These are phyloP conservation scores for Paramisgurnus dabryanus DNA, from an alignment of 2,113 vertebrate genomes.

Conservation along the genomic window DNA sequence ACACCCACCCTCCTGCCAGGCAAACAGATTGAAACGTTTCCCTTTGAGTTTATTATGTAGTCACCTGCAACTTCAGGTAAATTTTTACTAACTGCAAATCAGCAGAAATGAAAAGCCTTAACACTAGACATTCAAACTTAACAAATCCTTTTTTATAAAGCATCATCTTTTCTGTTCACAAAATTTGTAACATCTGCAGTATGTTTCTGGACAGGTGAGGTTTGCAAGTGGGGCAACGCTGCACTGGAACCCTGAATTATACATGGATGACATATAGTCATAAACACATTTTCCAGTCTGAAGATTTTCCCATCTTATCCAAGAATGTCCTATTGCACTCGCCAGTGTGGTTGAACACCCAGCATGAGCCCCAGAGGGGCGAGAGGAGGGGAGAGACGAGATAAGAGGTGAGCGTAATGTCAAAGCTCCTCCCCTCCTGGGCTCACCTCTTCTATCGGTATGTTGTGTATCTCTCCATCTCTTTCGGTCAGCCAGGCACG, in stretches of 20 bases:
- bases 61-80: not conserved
- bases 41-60: not conserved
- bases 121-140: not conserved
- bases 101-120: not conserved
- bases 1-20: not conserved
- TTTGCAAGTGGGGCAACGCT: slow-evolving; percentile 3
- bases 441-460: slow-evolving; percentile 27
- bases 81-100: not conserved
- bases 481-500: slow-evolving; percentile 11
- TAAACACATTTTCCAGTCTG: slow-evolving; percentile 50
- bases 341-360: slow-evolving; percentile 42
- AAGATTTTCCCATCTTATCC: slow-evolving; percentile 40
- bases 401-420: slow-evolving; percentile 50
- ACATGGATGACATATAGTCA: slow-evolving; percentile 44
- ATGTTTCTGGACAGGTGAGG: slow-evolving; percentile 7
- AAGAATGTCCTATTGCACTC: slow-evolving; percentile 35
- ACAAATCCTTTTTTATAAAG: not conserved
- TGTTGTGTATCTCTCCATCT: slow-evolving; percentile 47
- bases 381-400: slow-evolving; percentile 27
- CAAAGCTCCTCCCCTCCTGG: slow-evolving; percentile 38
- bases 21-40: not conserved
- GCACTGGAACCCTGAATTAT: slow-evolving; percentile 37
- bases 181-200: not conserved
- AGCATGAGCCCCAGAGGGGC: slow-evolving; percentile 14
- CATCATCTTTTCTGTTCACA: not conserved